phyloP scores from a whole-genome alignment of 2,113 vertebrate species.

The Panurus biarmicus region DNA sequence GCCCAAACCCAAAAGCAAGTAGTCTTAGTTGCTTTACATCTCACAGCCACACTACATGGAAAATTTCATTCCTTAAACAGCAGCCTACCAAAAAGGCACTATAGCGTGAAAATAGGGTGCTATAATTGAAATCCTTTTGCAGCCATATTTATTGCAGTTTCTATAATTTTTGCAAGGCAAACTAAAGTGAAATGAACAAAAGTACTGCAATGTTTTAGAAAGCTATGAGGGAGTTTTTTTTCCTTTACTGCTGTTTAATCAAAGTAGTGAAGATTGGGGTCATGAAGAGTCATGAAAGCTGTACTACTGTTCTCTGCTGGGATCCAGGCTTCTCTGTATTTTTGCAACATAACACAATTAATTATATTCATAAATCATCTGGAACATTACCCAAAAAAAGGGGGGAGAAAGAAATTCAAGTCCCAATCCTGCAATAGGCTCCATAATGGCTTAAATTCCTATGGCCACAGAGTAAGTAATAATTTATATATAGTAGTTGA shows the following conservation, averaged over 20 bases:
- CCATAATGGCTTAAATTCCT: background rate
- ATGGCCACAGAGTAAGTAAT: background rate
- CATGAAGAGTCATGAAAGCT: background rate
- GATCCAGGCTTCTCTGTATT: background rate
- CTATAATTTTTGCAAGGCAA: background rate
- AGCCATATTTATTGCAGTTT: background rate
- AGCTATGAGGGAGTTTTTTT: background rate
- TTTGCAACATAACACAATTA: background rate
- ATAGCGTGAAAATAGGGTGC: background rate
- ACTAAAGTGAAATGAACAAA: slow-evolving; percentile 21
- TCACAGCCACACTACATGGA: background rate
- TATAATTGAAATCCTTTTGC: background rate
- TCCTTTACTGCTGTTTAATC: background rate
- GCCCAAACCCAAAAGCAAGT: background rate
- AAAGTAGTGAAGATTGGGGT: background rate
- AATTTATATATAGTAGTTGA: background rate
- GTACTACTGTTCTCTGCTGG: background rate
- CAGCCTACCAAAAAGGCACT: background rate
- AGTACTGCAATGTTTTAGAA: background rate
- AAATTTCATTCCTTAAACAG: background rate
- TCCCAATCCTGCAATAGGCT: background rate
- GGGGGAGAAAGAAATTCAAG: background rate
- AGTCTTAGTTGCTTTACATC: background rate
- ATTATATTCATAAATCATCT: background rate
- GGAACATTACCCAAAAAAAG: background rate